These are phyloP conservation scores for Eupithecia exiguata DNA, from an alignment of 2,888 invertebrate genomes.

Conservation along the genomic window DNA sequence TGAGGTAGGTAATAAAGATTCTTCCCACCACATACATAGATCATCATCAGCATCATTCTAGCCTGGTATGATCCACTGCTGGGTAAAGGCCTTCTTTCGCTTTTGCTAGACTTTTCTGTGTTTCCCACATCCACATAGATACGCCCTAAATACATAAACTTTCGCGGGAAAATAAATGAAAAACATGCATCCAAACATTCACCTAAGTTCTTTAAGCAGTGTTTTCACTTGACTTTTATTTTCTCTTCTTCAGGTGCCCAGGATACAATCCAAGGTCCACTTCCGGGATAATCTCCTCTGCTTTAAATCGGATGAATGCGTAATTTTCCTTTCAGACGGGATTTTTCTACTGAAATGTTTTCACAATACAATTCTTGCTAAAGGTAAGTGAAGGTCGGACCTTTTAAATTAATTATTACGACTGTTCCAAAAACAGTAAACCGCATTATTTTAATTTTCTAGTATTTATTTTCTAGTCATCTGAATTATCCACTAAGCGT, in stretches of 20 bases:
- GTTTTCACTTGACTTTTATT: not conserved
- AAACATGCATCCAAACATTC: not conserved
- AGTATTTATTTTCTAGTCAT: no score
- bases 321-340: constrained; percentile 1
- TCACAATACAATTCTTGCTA: not conserved
- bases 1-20: not conserved
- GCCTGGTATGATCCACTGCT: no score
- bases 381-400: not conserved
- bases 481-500: not conserved
- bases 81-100: no score
- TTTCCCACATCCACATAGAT: no score
- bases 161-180: not conserved
- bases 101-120: no score
- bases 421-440: not conserved
- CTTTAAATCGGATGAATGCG: constrained; percentile 24
- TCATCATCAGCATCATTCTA: no score
- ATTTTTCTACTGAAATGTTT: not conserved
- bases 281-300: constrained; percentile 38
- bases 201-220: not conserved
- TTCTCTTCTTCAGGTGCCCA: constrained; percentile 9
- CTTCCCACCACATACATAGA: not conserved
- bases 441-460: not conserved
- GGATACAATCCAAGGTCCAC: constrained; percentile 31
- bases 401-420: not conserved
- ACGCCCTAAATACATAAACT: not conserved